Conservation (phyloP, 2,797 vertebrate species). For the Gallinago solitaria region DNA sequence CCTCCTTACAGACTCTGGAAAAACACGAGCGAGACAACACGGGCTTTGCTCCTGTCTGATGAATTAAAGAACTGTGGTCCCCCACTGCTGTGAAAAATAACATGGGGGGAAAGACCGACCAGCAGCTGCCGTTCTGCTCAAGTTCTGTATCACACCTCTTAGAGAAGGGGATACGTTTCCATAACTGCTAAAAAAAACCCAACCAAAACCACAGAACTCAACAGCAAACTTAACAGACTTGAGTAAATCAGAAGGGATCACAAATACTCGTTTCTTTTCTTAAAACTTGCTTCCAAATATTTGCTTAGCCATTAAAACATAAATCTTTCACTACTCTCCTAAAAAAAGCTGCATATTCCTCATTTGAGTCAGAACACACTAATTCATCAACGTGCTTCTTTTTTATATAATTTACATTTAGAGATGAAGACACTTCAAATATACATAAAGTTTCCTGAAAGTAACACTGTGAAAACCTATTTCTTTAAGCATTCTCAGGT, state of each 20-base stretch:
- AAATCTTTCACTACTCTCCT: background rate
- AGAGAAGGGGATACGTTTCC: background rate
- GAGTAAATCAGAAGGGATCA: background rate
- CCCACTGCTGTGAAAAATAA: background rate
- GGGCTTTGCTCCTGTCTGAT: background rate
- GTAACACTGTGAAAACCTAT: background rate
- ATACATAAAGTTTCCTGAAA: background rate
- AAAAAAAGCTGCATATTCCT: background rate
- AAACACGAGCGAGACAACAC: background rate
- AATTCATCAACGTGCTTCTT: background rate
- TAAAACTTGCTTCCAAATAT: background rate
- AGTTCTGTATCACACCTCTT: background rate
- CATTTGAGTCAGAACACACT: background rate
- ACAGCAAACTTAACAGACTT: background rate
- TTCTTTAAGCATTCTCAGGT: background rate
- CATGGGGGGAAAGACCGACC: background rate
- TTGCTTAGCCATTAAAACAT: background rate
- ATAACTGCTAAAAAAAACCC: background rate
- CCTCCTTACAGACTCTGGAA: slow-evolving; percentile 53
- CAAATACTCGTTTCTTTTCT: background rate
- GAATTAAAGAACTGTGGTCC: background rate
- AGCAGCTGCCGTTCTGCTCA: background rate
- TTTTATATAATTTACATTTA: background rate
- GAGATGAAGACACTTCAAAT: background rate
- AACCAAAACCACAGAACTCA: background rate